Conservation (phyloP, 1,140 invertebrate species). For the Bactericera cockerelli region DNA sequence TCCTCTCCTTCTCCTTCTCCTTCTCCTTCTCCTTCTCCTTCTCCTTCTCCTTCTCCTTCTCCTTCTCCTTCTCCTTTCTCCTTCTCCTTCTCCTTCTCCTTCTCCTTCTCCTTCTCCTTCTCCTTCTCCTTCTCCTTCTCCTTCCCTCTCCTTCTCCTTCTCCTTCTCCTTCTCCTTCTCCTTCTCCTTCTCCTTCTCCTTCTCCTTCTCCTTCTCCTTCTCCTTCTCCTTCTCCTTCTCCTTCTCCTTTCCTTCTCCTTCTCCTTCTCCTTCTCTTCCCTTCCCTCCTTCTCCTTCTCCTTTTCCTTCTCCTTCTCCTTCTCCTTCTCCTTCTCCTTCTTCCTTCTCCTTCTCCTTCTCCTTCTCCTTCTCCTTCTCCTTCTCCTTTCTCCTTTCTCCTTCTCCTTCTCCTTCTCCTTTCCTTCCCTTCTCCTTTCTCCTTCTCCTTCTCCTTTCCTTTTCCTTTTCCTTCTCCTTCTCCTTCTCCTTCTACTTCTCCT, state of each 20-base stretch:
- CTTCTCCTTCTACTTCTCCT: not conserved
- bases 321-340: constrained; percentile 3
- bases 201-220: not conserved
- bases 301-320: constrained; percentile 1
- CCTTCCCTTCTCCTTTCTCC: constrained; percentile 9
- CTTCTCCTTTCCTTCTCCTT: not conserved
- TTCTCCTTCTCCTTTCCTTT: not conserved
- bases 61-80: not conserved
- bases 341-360: constrained; percentile 3
- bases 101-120: not conserved
- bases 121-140: not conserved
- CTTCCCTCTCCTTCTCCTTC: constrained; percentile 1
- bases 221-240: not conserved
- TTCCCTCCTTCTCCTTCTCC: not conserved
- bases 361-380: not conserved
- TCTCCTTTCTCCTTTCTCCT: not conserved
- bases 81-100: not conserved
- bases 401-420: not conserved
- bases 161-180: not conserved
- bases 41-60: constrained; percentile 1
- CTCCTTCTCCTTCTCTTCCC: not conserved
- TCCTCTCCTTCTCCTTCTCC: constrained; percentile 1
- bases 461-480: not conserved
- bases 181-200: constrained; percentile 3
- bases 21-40: constrained; percentile 1